Evolutionary conservation across 2,888 invertebrate species (phyloP).

Genomic region (Aphodius granarius): DNA sequence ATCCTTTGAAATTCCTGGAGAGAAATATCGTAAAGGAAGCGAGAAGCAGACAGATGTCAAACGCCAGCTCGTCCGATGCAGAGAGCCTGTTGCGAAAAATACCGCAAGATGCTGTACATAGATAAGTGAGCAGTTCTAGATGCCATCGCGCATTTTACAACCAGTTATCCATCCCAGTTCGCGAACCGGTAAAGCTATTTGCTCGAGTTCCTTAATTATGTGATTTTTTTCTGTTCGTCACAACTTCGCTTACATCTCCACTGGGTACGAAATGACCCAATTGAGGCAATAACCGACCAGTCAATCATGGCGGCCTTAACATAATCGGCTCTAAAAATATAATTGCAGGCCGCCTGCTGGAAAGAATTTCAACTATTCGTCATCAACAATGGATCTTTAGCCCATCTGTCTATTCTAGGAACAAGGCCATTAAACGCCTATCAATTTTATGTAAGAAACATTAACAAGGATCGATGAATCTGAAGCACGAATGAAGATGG

Average conservation of each 20-base stretch:
- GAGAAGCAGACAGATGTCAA: not conserved
- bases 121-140: conserved; percentile 11
- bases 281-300: not conserved
- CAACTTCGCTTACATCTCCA: not conserved
- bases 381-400: not conserved
- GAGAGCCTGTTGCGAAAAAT: conserved; percentile 4
- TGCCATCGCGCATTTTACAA: conserved; percentile 13
- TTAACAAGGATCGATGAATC: not conserved
- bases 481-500: not conserved
- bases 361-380: not conserved
- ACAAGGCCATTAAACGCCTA: not conserved
- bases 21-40: not conserved
- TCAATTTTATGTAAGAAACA: not conserved
- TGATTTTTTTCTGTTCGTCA: not conserved
- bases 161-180: conserved; percentile 1
- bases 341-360: not conserved
- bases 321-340: not conserved
- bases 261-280: not conserved
- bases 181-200: not conserved
- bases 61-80: not conserved
- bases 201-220: not conserved
- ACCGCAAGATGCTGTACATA: conserved; percentile 5
- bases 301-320: not conserved
- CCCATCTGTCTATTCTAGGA: not conserved
- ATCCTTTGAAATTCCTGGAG: not conserved